Base-by-base conservation (phyloP, 2,888 invertebrate species). In the Sycophila texana region DNA sequence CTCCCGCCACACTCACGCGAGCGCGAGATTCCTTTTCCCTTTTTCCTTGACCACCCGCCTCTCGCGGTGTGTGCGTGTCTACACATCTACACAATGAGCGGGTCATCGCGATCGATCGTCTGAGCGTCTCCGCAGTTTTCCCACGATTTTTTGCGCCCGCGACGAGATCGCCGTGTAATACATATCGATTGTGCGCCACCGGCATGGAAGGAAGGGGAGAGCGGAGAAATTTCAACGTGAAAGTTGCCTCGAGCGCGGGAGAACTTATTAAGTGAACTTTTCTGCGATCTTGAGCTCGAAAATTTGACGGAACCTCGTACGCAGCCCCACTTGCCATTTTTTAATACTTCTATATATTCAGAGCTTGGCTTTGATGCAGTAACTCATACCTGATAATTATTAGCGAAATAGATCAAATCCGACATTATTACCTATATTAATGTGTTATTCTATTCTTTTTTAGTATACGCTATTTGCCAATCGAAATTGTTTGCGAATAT, bases 81-180 rank as follows among this genome's bases (percentile, higher is more conserved):
- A 47, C 80, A 65, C 74, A 74, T 76, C 67, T 79, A 79, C 79
- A 57, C 70, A 67, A 79, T 80, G 70, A 77, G 77, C 81, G 81
- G 82, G 78, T 84, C 84, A 83, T 83, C 84, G 81, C 82, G 81
- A 83, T 83, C 84, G 58, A 61, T 76, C 73, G 74, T 61, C 79
- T 80, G 60, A 14, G 53, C 16, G 14, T 58, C 55, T 14, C 16
- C 55, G 26, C 18, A 68, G 16, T 22, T 86, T 86, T 87, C 86
- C 85, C 87, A 87, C 86, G 85, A 84, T 81, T 85, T 85, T 86
- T 84, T 82, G 79, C 22, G 39, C 18, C 16, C 26, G n/a, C 18
- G 39, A 18, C 3, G 57, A 53, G 20, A 20, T 20, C 47, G 30
- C 4, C 7, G 18, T 16, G 14, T 47, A 55, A 70, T 70, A 76